Evolutionary conservation across 2,888 invertebrate species (phyloP).

Genomic region (Scaptomyza parva): DNA sequence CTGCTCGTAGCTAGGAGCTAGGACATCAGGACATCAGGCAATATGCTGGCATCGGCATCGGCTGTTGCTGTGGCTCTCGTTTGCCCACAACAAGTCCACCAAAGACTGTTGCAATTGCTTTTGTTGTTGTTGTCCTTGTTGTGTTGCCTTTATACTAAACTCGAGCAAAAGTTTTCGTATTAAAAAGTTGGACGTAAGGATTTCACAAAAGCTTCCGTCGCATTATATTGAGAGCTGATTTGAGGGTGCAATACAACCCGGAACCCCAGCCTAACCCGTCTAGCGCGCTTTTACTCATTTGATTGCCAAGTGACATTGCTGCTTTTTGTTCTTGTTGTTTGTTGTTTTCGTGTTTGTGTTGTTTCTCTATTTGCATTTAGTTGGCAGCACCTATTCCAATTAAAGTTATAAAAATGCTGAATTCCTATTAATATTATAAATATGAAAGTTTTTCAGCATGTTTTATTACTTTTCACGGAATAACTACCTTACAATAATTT

Average conservation of each 20-base stretch:
- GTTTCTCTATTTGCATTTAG: conserved; percentile 21
- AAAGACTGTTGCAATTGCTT: conserved; percentile 80
- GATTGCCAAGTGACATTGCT: conserved; percentile 74
- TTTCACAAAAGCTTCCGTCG: conserved; percentile 79
- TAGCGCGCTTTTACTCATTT: conserved; percentile 53
- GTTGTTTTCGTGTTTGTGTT: conserved; percentile 8
- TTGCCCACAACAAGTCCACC: conserved; percentile 78
- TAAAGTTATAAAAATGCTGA: too few relatives aligned
- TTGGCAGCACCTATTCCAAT: conserved; percentile 64
- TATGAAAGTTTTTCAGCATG: too few relatives aligned
- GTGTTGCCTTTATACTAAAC: conserved; percentile 69
- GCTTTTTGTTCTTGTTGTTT: conserved; percentile 14
- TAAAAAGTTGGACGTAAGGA: conserved; percentile 80
- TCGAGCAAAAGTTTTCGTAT: conserved; percentile 76
- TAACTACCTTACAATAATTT: too few relatives aligned
- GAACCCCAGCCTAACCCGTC: not conserved
- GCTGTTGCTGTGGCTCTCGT: conserved; percentile 48
- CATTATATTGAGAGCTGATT: conserved; percentile 80
- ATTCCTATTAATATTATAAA: too few relatives aligned
- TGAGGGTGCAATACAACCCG: conserved; percentile 52
- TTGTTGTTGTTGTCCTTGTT: conserved; percentile 44
- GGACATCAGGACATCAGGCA: not conserved
- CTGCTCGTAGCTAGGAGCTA: conserved; percentile 4
- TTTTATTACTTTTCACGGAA: too few relatives aligned
- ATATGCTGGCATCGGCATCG: conserved; percentile 1